phyloP scores from a whole-genome alignment of 1,140 invertebrate genomes.

The Macrocentrus cingulum region DNA sequence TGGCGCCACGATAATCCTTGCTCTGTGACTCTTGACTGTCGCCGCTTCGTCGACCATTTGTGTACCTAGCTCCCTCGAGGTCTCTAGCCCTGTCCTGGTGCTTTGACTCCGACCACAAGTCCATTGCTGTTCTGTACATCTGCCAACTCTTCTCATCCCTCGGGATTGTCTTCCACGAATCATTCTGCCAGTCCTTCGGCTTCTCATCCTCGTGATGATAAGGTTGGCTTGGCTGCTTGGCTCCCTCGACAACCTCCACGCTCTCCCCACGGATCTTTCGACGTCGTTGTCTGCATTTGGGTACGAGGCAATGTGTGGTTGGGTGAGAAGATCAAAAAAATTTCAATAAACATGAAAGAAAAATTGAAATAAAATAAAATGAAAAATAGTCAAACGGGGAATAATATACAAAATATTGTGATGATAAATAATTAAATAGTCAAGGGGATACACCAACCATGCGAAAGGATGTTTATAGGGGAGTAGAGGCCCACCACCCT shows the following conservation, averaged over 20 bases:
- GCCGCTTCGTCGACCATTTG: conserved; percentile 31
- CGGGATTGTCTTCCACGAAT: conserved; percentile 57
- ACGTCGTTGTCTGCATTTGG: conserved; percentile 53
- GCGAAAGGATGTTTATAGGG: conserved; percentile 24
- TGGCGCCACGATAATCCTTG: conserved; percentile 26
- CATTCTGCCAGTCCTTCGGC: conserved; percentile 53
- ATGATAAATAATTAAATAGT: neutral
- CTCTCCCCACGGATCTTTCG: conserved; percentile 49
- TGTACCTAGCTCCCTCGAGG: conserved; percentile 30
- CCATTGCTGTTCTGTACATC: conserved; percentile 55
- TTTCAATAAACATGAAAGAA: conserved; percentile 11
- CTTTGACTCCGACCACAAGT: conserved; percentile 54
- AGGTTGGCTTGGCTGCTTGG: conserved; percentile 32
- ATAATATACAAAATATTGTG: neutral
- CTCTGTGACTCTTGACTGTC: conserved; percentile 22
- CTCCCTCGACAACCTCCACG: conserved; percentile 33
- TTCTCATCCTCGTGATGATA: conserved; percentile 27
- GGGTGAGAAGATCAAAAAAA: conserved; percentile 40
- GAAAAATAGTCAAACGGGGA: conserved; percentile 14
- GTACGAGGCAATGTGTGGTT: conserved; percentile 31
- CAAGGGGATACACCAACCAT: conserved; percentile 20
- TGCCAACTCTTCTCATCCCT: conserved; percentile 59
- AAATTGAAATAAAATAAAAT: conserved; percentile 35
- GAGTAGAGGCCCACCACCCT: conserved; percentile 52
- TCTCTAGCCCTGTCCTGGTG: conserved; percentile 41